Base-by-base conservation (phyloP, 2,797 vertebrate species). In the Lacerta bilineata region DNA sequence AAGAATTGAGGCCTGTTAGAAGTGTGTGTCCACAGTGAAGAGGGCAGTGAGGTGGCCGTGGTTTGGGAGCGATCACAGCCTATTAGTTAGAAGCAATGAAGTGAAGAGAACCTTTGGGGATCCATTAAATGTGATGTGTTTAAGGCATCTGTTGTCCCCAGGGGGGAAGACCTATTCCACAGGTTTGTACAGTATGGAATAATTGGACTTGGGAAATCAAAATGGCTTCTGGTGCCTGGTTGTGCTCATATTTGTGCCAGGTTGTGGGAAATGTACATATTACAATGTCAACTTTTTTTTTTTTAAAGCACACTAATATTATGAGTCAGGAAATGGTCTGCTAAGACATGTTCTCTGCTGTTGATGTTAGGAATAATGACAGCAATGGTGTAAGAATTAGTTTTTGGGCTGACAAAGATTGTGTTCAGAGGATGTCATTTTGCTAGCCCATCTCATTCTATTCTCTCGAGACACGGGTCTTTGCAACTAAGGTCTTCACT, bases 161-260 rank as follows among this genome's bases (percentile, higher is more conserved):
- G 97, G 97, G 97, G 96, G 97, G 95, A 95, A 91, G 93, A 95
- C 96, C 98, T 98, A 97, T 98, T 97, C 97, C 97, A 96, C 96
- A 98, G 98, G 97, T 97, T 97, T 96, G 97, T 97, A 97, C 96
- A 96, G 97, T 96, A 96, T 97, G 96, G 98, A 98, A 98, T 99
- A 99, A 99, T 98, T 99, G 98, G 98, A 95, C 97, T 97, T 97
- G 98, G 98, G 98, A 99, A 98, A 98, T 98, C 98, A 98, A 95
- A 97, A 95, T 97, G 97, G 98, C 98, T 99, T 97, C 98, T 97
- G 96, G 92, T 95, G 97, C 98, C 97, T 98, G 96, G 74, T 96
- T 95, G 96, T 97, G 97, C 96, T 97, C 97, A 96, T 97, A 88
- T 92, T 92, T 84, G 86, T 90, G 93, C 95, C 95, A 95, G 94